These are phyloP conservation scores for Silvanus unidentatus DNA, from an alignment of 2,888 invertebrate genomes.

Conservation along the genomic window DNA sequence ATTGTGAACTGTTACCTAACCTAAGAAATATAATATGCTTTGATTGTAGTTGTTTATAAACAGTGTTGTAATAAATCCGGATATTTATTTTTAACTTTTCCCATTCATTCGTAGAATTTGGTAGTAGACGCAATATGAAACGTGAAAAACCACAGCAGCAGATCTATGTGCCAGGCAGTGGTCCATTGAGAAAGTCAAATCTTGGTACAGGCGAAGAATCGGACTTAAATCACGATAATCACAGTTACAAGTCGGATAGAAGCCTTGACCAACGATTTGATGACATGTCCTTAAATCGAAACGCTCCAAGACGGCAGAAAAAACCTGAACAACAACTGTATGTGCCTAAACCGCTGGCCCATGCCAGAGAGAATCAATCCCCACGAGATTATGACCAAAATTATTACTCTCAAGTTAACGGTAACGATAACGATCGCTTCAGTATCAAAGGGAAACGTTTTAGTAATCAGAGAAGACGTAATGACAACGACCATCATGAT, in stretches of 20 bases:
- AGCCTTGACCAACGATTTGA: constrained; percentile 32
- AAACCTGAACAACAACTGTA: constrained; percentile 55
- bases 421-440: constrained; percentile 24
- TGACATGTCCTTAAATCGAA: constrained; percentile 21
- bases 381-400: constrained; percentile 16
- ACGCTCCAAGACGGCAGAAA: constrained; percentile 24
- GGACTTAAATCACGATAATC: constrained; percentile 43
- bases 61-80: background rate
- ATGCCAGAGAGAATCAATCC: constrained; percentile 24
- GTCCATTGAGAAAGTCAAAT: constrained; percentile 63
- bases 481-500: constrained; percentile 22
- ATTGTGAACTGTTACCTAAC: background rate
- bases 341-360: constrained; percentile 41
- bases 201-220: constrained; percentile 53
- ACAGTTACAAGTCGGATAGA: constrained; percentile 24
- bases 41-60: background rate
- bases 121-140: constrained; percentile 41
- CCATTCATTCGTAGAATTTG: no score
- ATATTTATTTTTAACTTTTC: background rate
- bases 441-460: constrained; percentile 28
- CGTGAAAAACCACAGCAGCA: constrained; percentile 63
- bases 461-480: constrained; percentile 27
- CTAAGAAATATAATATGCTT: constrained; percentile 3
- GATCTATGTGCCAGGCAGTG: constrained; percentile 72
- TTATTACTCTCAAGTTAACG: constrained; percentile 21